Evolutionary conservation across 2,888 invertebrate species (phyloP), one percentile per base, ranked within the genome.

Genomic region (Amblyjoppa fuscipennis): DNA sequence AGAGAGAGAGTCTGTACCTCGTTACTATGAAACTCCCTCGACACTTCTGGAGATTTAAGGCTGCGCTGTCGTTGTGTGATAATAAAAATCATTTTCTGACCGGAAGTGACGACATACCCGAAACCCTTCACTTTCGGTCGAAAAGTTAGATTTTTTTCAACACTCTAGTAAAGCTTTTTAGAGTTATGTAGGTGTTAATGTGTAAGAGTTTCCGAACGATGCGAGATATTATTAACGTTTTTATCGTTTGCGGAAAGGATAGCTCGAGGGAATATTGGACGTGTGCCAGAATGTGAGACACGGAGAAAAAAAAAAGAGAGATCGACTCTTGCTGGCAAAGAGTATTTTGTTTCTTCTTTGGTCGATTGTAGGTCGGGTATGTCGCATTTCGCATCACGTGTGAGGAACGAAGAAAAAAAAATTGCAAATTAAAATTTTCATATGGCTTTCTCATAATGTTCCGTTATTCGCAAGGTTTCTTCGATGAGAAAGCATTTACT

Each of bases 201-300:
- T 82, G 51, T 51, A 53, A 69, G 66, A 66, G 49, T 78, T 61
- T 53, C n/a, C 53, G 77, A 81, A 82, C 66, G 71, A 87, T 76
- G 59, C 77, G 74, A 81, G 78, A 81, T 81, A 83, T 79, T 85
- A 85, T 84, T 87, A 83, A 81, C 79, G 83, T 87, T 83, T 83
- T 83, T 81, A 81, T 85, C 83, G 81, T 83, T 73, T 25, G 28
- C 13, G 41, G 76, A 85, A 56, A 59, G 38, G 68, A 76, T 81
- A 80, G 68, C 80, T 77, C 75, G 56, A 80, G 83, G 80, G 82
- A 85, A 61, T 66, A 73, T 74, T 84, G 84, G 74, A 83, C 79
- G 69, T 82, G 76, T 77, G 84, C 85, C 83, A 85, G 73, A 38
- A 73, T 61, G 59, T 45, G 80, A 71, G 76, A 80, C 28, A 59